These are phyloP conservation scores for Cinclus cinclus DNA, from an alignment of 2,113 vertebrate species.

Conservation along the genomic window DNA sequence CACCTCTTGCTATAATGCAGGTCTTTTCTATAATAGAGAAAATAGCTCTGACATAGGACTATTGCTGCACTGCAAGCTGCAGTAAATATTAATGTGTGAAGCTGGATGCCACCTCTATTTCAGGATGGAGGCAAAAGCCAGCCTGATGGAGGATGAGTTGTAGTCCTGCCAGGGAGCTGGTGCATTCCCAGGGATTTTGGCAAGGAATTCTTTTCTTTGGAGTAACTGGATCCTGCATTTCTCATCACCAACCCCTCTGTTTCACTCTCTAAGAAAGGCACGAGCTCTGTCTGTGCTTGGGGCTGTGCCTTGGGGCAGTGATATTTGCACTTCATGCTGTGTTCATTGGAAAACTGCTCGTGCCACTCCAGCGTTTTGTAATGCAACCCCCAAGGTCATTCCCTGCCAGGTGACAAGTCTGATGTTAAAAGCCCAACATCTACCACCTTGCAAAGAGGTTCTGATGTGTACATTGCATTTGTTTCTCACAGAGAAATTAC, in stretches of 20 bases:
- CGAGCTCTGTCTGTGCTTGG: background rate
- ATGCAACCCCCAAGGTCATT: slow-evolving; percentile 42
- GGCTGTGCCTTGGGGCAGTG: background rate
- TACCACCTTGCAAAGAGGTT: background rate
- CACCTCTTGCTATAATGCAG: slow-evolving; percentile 44
- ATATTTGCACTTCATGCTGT: background rate
- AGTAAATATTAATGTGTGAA: slow-evolving; percentile 59
- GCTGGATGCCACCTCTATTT: background rate
- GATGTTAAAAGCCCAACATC: background rate
- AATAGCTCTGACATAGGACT: slow-evolving; percentile 16
- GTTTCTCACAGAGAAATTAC: background rate
- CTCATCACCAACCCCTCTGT: background rate
- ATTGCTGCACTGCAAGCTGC: slow-evolving; percentile 47
- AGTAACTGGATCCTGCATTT: background rate
- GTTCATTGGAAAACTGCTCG: background rate
- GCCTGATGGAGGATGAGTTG: background rate
- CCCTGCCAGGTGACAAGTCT: background rate
- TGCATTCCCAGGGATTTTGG: background rate
- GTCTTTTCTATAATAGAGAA: slow-evolving; percentile 14
- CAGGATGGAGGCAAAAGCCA: slow-evolving; percentile 20
- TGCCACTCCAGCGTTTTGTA: background rate
- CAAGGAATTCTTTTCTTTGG: background rate
- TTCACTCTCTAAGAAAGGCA: background rate
- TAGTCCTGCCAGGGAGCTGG: background rate
- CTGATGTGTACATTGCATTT: background rate